Evolutionary conservation across 2,113 vertebrate species (phyloP), one percentile per base, ranked within the genome.

Genomic region (Microcebus lehilahytsara): DNA sequence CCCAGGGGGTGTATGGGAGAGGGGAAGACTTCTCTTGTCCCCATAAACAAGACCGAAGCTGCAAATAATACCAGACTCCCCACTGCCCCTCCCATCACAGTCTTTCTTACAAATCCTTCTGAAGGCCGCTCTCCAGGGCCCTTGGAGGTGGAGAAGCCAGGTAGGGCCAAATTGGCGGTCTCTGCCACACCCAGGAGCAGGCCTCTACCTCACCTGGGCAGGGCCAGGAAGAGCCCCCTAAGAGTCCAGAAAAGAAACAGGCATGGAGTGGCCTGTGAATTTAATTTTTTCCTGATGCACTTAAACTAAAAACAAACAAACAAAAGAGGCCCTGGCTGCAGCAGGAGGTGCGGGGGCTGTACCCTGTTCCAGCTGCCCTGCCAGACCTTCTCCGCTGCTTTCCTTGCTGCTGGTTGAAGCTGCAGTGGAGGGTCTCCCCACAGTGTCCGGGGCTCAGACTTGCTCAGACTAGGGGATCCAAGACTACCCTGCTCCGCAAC

Each of bases 271-370:
- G 27, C 25, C 60, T 92, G 37, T 23, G 40, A 53, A 30, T 72
- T 97, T 96, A 91, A 53, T 81, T 89, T 81, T 16, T 9, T 34
- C 2, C 89, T 71, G 51, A 98, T 96, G 97, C 97, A 97, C 98
- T 98, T 98, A 98, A 98, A 98, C 97, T 96, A 94, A 97, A 98
- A 98, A 97, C 95, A 98, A 98, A 98, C 98, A 42, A 72, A 67
- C 23, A 42, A 58, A 77, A 30, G 67, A 85, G 83, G 46, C 95
- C 96, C 89, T 74, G 88, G 91, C 27, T 87, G 66, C 16, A 6
- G 11, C 4, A 2, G 23, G 56, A 32, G 10, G n/a, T 2, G 5
- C 22, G 46, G 27, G 27, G 46, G 23, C 37, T 42, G 12, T 20
- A 4, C 25, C 14, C 5, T 0, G 2, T 1, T 11, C 72, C 42